Conservation (phyloP, 1,140 invertebrate species). For the Camponotus pennsylvanicus region DNA sequence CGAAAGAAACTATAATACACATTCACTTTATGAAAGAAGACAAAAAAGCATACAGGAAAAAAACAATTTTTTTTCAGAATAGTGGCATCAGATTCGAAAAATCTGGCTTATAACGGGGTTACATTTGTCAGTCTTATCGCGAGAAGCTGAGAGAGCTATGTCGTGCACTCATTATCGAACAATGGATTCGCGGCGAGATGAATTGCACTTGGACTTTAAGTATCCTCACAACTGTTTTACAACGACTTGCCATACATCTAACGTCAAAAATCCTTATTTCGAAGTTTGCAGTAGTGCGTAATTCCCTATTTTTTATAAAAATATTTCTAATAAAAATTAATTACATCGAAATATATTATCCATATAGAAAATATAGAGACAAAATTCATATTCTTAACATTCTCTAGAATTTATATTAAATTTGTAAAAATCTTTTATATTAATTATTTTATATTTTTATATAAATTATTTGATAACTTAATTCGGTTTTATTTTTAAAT, state of each 20-base stretch:
- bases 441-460: background rate
- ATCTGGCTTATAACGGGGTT: background rate
- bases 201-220: conserved; percentile 25
- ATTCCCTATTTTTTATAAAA: background rate
- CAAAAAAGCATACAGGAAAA: background rate
- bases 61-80: background rate
- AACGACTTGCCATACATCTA: conserved; percentile 9
- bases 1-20: background rate
- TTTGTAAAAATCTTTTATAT: background rate
- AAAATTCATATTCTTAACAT: conserved; percentile 4
- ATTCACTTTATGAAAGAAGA: background rate
- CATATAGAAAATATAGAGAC: background rate
- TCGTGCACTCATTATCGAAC: conserved; percentile 59
- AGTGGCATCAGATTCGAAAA: background rate
- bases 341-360: background rate
- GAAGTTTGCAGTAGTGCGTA: conserved; percentile 49
- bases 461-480: background rate
- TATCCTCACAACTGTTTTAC: conserved; percentile 39
- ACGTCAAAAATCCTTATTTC: background rate
- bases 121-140: background rate
- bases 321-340: background rate
- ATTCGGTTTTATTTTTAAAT: background rate
- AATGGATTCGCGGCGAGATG: conserved; percentile 34
- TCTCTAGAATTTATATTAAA: background rate
- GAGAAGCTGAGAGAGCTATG: conserved; percentile 18